phyloP scores from a whole-genome alignment of 2,888 invertebrate species.

The Isoperla grammatica region DNA sequence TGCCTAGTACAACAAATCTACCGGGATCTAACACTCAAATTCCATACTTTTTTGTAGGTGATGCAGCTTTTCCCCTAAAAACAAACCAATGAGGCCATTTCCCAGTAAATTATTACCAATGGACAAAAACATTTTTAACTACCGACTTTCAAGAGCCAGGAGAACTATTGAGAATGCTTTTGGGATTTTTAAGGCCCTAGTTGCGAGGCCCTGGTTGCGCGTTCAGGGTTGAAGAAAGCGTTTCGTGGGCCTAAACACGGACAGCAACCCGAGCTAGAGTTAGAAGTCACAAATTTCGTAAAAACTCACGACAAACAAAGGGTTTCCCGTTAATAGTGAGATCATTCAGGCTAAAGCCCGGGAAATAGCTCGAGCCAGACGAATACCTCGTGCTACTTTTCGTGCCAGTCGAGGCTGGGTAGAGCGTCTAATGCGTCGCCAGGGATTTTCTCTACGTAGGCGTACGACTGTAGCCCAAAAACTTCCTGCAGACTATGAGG shows the following conservation, averaged over 20 bases:
- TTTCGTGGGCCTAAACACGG: no score
- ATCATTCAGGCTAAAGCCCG: neutral
- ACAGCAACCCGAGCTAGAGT: no score
- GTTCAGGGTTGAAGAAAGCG: no score
- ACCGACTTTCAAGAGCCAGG: conserved; percentile 11
- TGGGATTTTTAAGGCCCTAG: no score
- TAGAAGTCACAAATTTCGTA: no score
- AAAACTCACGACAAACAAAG: no score
- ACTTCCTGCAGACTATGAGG: conserved; percentile 1
- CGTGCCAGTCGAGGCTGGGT: no score
- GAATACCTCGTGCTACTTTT: no score
- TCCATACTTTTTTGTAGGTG: conserved; percentile 29
- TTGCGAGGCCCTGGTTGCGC: no score
- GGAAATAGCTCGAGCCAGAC: no score
- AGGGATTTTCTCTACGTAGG: neutral
- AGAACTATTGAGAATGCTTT: conserved; percentile 17
- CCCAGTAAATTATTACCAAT: conserved; percentile 20
- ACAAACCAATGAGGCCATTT: conserved; percentile 32
- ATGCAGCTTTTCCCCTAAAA: conserved; percentile 32
- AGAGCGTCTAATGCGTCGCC: neutral
- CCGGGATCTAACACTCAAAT: conserved; percentile 5
- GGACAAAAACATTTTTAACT: conserved; percentile 15
- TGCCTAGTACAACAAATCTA: neutral
- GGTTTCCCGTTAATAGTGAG: neutral
- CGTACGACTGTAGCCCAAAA: neutral